Base-by-base conservation (phyloP, 2,888 invertebrate genomes). In the Azorinus chamasolen region DNA sequence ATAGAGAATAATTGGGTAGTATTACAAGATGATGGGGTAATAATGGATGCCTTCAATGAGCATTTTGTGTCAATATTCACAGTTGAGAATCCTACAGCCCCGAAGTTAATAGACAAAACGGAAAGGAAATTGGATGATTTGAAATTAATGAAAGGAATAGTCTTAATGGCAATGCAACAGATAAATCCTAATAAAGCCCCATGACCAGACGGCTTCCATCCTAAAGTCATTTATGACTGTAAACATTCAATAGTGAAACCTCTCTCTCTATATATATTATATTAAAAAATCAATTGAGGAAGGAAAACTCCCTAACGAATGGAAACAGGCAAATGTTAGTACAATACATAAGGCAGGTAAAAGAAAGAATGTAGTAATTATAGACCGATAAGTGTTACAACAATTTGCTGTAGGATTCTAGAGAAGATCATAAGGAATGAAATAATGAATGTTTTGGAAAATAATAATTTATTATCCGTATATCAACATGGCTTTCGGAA, bases 401-500 rank as follows among this genome's bases (percentile, higher is more conserved):
- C 66, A 20, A 53, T 65, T n/a, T 43, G 41, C 1, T 73, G 73
- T 50, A 61, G 54, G 48, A 8, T 65, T 2, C 12, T 73, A 8
- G 73, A 66, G n/a, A 54, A 46, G 16, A 48, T 53, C 25, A 39
- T 73, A 1, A 54, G 61, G 55, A 51, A 54, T 14, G 27, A 0
- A 0, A 48, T 66, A 14, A 27, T 66, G 10, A 10, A 46, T 14
- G 66, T 66, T 24, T 41, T 65, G n/a, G 51, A 57, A 32, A 25
- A n/a, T 5, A 25, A 61, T 27, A 41, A 64, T n/a, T n/a, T 69
- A 46, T 10, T 75, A 2, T 59, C 54, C 0, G 62, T 58, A 10
- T 24, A 14, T 18, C 69, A 64, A n/a, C 41, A 43, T 54, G 75
- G 75, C 5, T 75, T 75, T 45, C 25, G 68, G 27, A 65, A 66